A percentile compares a stretch with the other conserved stretches of the same genome.
Evolutionary conservation across 2,888 invertebrate species (phyloP).

Genomic region (Dione juno): DNA sequence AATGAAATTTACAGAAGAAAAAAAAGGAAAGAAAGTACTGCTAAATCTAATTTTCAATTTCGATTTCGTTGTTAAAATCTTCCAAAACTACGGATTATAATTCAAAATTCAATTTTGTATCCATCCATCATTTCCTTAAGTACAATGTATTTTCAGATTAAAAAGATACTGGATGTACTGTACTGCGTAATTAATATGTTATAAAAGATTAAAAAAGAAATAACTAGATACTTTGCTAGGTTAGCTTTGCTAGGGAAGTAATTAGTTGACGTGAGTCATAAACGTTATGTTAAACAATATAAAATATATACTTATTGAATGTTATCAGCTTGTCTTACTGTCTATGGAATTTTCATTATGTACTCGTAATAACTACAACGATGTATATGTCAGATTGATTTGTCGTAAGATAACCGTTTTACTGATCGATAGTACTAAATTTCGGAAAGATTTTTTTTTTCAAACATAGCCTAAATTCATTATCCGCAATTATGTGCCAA

Average conservation of each 20-base stretch:
- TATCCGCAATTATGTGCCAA: too few relatives aligned
- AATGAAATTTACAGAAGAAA: not conserved
- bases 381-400: constrained; percentile 40
- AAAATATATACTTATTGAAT: constrained; percentile 19
- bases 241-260: not conserved
- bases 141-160: not conserved
- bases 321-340: constrained; percentile 46
- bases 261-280: not conserved
- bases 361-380: constrained; percentile 33
- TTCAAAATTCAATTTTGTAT: not conserved
- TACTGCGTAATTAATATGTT: not conserved
- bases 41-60: too few relatives aligned
- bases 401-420: constrained; percentile 40
- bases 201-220: not conserved
- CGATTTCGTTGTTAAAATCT: too few relatives aligned
- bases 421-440: too few relatives aligned
- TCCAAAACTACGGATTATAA: not conserved
- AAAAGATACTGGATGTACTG: not conserved
- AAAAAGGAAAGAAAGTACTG: too few relatives aligned
- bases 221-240: not conserved
- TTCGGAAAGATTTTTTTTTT: too few relatives aligned
- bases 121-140: not conserved
- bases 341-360: constrained; percentile 47
- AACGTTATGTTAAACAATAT: constrained; percentile 20
- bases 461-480: too few relatives aligned